phyloP scores from a whole-genome alignment of 2,113 vertebrate genomes.

The Xerus inauris region DNA sequence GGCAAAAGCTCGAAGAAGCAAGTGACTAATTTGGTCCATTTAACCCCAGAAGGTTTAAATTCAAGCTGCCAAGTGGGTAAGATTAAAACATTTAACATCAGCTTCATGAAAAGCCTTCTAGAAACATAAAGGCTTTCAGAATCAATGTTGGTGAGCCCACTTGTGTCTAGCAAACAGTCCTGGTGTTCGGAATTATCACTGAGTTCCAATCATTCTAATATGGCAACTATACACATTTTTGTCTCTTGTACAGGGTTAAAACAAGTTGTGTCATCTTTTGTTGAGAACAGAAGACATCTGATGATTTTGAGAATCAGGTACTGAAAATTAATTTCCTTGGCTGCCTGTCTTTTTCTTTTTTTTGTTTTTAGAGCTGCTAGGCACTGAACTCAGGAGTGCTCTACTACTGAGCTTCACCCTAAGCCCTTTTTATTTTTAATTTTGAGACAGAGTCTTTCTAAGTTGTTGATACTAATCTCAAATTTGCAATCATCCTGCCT shows the following conservation, averaged over 20 bases:
- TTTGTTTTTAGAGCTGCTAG: not conserved
- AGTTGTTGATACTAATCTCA: not conserved
- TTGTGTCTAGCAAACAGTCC: not conserved
- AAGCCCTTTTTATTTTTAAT: not conserved
- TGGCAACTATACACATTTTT: not conserved
- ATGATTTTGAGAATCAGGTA: constrained; percentile 7
- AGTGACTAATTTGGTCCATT: not conserved
- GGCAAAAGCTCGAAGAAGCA: not conserved
- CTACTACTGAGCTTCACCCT: not conserved
- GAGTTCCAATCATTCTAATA: not conserved
- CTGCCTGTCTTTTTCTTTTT: not conserved
- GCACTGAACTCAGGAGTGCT: not conserved
- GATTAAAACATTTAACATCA: constrained; percentile 7
- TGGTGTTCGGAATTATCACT: not conserved
- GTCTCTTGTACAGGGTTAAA: not conserved
- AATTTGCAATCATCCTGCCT: not conserved
- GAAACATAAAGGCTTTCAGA: not conserved
- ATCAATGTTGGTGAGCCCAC: not conserved
- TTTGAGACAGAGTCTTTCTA: not conserved
- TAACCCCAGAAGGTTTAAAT: constrained; percentile 23
- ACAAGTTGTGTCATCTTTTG: not conserved
- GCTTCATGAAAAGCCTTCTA: not conserved
- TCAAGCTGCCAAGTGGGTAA: not conserved
- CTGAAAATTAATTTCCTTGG: constrained; percentile 35
- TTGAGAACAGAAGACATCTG: not conserved